Conservation (phyloP, 53 echinoderm and acorn worm genomes). For the Apostichopus leukothele region DNA sequence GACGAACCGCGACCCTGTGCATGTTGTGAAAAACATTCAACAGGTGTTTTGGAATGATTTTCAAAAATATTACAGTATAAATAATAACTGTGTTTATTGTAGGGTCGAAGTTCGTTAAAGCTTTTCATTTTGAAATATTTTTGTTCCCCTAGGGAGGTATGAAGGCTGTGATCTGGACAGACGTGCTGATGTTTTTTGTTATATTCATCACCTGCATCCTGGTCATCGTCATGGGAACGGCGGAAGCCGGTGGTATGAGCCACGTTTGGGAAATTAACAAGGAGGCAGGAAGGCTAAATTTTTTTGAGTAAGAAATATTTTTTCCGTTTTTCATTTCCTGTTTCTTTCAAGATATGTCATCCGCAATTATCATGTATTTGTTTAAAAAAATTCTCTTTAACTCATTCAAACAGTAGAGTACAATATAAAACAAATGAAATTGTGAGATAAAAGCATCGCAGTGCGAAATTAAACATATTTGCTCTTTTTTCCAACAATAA, state of each 20-base stretch:
- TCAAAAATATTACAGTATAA: not conserved
- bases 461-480: too few relatives aligned
- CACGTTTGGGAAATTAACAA: conserved; percentile 56
- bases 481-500: too few relatives aligned
- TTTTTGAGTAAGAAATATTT: conserved; percentile 44
- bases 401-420: too few relatives aligned
- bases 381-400: too few relatives aligned
- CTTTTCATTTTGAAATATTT: not conserved
- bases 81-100: not conserved
- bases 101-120: not conserved
- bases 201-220: conserved; percentile 52
- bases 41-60: too few relatives aligned
- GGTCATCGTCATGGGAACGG: conserved; percentile 54
- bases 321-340: too few relatives aligned
- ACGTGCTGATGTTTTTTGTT: conserved; percentile 49
- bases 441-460: too few relatives aligned
- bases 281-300: conserved; percentile 45
- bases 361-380: too few relatives aligned
- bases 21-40: too few relatives aligned
- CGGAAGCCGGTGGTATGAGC: conserved; percentile 52
- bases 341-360: too few relatives aligned
- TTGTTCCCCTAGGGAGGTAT: conserved; percentile 54
- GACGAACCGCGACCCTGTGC: too few relatives aligned
- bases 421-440: too few relatives aligned
- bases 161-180: conserved; percentile 60